phyloP scores from a whole-genome alignment of 2,113 vertebrate species.

The Nestor notabilis region DNA sequence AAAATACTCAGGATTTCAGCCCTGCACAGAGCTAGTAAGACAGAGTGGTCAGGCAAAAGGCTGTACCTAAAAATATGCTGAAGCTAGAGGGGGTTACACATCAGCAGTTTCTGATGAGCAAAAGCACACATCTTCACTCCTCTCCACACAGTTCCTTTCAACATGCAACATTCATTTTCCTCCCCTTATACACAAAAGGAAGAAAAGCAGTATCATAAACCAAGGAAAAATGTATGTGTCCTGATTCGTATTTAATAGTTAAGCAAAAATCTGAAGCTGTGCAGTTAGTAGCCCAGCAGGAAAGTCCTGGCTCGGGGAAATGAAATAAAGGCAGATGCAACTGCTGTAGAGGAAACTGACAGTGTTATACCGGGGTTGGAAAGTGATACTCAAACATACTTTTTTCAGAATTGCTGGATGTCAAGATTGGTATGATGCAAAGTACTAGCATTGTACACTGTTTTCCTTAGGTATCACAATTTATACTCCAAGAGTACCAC shows the following conservation, averaged over 20 bases:
- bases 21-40: not conserved
- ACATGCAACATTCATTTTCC: not conserved
- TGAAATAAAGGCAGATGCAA: not conserved
- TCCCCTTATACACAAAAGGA: not conserved
- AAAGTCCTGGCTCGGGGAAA: not conserved
- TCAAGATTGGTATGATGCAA: not conserved
- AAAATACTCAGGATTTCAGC: slow-evolving; percentile 19
- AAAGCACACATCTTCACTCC: not conserved
- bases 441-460: not conserved
- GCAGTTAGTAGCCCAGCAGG: not conserved
- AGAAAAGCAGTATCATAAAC: not conserved
- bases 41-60: not conserved
- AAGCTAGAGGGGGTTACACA: not conserved
- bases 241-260: not conserved
- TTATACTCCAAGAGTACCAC: not conserved
- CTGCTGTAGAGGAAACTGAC: not conserved
- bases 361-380: not conserved
- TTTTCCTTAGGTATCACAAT: not conserved
- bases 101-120: not conserved
- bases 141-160: not conserved
- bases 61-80: not conserved
- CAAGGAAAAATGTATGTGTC: not conserved
- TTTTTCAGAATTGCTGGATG: not conserved
- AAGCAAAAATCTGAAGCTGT: not conserved
- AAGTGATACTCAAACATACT: not conserved